phyloP scores from a whole-genome alignment of 1,140 invertebrate genomes.

The Drosophila subpulchrella region DNA sequence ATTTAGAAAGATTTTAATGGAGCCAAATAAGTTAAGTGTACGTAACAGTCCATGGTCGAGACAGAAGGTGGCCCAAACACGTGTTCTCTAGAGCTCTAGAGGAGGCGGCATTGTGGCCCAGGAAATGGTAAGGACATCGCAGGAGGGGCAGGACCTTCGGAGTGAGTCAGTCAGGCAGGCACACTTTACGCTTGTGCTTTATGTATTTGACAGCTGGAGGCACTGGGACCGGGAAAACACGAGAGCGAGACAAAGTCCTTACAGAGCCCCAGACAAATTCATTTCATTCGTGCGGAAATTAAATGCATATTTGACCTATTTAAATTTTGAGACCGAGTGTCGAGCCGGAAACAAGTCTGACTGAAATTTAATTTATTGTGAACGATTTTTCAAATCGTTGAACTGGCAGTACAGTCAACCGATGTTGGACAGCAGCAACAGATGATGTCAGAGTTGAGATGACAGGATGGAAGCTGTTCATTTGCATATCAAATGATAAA shows the following conservation, averaged over 20 bases:
- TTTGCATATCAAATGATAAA: constrained; percentile 10
- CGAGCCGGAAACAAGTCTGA: constrained; percentile 35
- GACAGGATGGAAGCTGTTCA: neutral
- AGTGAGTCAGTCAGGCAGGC: constrained; percentile 27
- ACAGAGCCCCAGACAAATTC: constrained; percentile 62
- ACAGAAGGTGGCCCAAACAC: constrained; percentile 54
- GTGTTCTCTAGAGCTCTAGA: constrained; percentile 34
- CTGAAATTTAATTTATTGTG: constrained; percentile 74
- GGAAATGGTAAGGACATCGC: neutral
- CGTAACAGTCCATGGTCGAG: constrained; percentile 37
- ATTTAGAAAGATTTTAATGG: constrained; percentile 80
- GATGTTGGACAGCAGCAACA: constrained; percentile 35
- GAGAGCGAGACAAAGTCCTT: neutral
- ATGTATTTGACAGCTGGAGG: constrained; percentile 69
- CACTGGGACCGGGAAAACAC: constrained; percentile 5
- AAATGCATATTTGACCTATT: constrained; percentile 80
- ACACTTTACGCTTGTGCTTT: constrained; percentile 28
- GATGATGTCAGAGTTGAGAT: constrained; percentile 45
- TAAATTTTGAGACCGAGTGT: constrained; percentile 50
- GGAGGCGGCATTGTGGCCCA: constrained; percentile 6
- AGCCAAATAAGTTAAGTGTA: constrained; percentile 77
- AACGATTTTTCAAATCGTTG: constrained; percentile 63
- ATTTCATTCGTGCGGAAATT: constrained; percentile 79
- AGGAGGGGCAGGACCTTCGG: constrained; percentile 16
- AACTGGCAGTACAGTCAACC: constrained; percentile 30